phyloP scores from a whole-genome alignment of 2,113 vertebrate species.

The Tupaia tana region DNA sequence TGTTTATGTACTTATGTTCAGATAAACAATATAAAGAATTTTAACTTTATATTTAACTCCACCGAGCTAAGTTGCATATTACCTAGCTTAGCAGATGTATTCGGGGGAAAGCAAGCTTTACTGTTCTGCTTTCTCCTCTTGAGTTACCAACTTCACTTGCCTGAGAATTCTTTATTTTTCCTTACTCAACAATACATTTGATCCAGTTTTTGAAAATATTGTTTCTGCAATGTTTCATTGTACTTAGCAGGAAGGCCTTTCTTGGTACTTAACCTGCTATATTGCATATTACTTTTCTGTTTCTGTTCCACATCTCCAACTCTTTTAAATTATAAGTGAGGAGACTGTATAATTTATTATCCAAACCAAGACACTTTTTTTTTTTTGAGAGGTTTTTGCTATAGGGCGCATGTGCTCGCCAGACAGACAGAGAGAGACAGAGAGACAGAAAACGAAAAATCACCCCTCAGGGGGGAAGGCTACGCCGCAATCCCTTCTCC shows the following conservation, averaged over 20 bases:
- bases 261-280: not conserved
- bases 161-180: not conserved
- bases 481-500: no score
- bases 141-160: not conserved
- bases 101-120: not conserved
- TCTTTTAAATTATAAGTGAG: conserved; percentile 5
- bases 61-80: not conserved
- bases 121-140: not conserved
- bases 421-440: no score
- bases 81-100: not conserved
- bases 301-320: not conserved
- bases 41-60: not conserved
- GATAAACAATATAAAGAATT: not conserved
- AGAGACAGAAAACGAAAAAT: no score
- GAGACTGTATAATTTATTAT: not conserved
- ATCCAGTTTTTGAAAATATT: conserved; percentile 1
- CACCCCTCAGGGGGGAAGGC: no score
- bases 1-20: not conserved
- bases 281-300: not conserved
- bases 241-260: not conserved
- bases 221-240: not conserved
- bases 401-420: no score
- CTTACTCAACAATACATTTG: not conserved
- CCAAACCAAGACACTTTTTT: not conserved
- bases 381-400: no score